Percentiles rank a stretch among this genome's conserved stretches.
These are phyloP conservation scores for Phodopus roborovskii DNA, from an alignment of 2,113 vertebrate genomes.

Conservation along the genomic window DNA sequence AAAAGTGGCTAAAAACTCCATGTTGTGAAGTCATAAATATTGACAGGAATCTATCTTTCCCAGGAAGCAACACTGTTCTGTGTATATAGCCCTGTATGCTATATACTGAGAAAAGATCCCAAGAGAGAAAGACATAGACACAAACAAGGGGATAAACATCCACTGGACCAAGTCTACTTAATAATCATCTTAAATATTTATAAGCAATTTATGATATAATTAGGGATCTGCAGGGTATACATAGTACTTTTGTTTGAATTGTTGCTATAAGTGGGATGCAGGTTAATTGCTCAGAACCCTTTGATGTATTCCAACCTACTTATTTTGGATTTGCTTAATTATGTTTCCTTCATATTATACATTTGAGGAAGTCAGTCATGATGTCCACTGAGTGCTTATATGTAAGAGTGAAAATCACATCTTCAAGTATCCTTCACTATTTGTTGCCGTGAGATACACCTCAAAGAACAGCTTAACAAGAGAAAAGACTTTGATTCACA, in stretches of 20 bases:
- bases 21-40: neutral
- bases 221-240: neutral
- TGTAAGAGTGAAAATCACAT: neutral
- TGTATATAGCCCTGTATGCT: neutral
- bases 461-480: neutral
- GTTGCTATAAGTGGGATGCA: neutral
- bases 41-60: neutral
- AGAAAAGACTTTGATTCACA: neutral
- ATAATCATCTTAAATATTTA: neutral
- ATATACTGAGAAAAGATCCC: neutral
- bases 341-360: neutral
- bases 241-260: neutral
- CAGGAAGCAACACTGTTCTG: neutral
- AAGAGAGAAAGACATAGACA: neutral
- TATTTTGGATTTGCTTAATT: neutral
- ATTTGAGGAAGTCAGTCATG: neutral
- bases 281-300: neutral
- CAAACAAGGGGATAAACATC: neutral
- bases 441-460: neutral
- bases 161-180: neutral
- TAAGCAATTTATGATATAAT: neutral
- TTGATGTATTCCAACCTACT: neutral
- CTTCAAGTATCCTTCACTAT: neutral
- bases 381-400: neutral
- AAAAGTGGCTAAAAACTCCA: constrained; percentile 86